These are phyloP conservation scores for Pristiophorus japonicus DNA, from an alignment of 2,113 vertebrate species.

Conservation along the genomic window DNA sequence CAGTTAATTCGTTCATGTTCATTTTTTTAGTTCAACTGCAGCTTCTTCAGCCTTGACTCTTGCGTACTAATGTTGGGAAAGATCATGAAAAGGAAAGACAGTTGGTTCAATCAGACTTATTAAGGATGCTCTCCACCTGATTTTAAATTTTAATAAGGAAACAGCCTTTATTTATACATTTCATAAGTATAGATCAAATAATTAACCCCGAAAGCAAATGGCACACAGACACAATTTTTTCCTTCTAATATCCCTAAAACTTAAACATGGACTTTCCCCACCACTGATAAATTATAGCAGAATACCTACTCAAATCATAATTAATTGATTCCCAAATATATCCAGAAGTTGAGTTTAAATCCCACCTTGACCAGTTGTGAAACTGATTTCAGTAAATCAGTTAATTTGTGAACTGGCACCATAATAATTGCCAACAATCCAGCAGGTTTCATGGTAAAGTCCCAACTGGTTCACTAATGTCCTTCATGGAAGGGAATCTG, in stretches of 20 bases:
- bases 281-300: background rate
- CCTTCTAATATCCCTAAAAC: background rate
- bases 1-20: background rate
- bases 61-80: background rate
- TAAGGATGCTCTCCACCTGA: no score
- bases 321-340: background rate
- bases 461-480: background rate
- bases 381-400: background rate
- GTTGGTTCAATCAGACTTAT: background rate
- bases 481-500: background rate
- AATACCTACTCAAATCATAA: background rate
- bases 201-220: background rate
- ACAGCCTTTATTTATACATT: background rate
- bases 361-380: no score
- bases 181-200: background rate
- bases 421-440: background rate
- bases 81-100: background rate
- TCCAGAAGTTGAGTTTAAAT: background rate
- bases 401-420: background rate
- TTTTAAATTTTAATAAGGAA: no score
- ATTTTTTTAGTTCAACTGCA: background rate
- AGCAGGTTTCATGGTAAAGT: background rate
- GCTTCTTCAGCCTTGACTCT: background rate
- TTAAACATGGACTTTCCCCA: background rate
- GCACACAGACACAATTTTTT: background rate